Evolutionary conservation across 2,888 invertebrate genomes (phyloP), one percentile per base, ranked within the genome.

Genomic region (Caenorhabditis panamensis): DNA sequence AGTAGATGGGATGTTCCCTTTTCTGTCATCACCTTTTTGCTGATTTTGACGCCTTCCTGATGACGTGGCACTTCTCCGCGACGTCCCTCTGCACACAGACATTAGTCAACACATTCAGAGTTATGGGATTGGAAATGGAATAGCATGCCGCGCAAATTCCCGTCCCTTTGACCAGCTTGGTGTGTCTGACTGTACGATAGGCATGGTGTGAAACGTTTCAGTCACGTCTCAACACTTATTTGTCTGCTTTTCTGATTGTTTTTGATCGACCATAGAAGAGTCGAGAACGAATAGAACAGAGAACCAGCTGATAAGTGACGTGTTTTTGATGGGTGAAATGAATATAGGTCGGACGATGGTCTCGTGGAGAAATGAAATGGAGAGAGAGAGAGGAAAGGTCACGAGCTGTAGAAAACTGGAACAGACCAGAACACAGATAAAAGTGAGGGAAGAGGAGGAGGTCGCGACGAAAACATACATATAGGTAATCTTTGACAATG

Each of bases 31-130:
- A 20, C 20, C 20, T 47, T 28, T 28, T 49, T 9, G 31, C 31
- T n/a, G n/a, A n/a, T n/a, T n/a, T n/a, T n/a, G 41, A 5, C 41
- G 5, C 9, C 13, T 9, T 5, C 13, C 5, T 5, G 41, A 59
- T 59, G 68, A 51, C 51, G 51, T 53, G 59, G 26, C 28, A 68
- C 54, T 28, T 41, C 16, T 67, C 31, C n/a, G n/a, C n/a, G n/a
- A n/a, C n/a, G n/a, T n/a, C n/a, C n/a, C n/a, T n/a, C n/a, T n/a
- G n/a, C n/a, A 68, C 47, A 58, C 36, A 31, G 47, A 22, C 49
- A 37, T 59, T 24, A 69, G 31, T 31, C 18, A 51, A 54, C 71
- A 53, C 62, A 71, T 71, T 71, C 54, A 62, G 44, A 71, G 22
- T 44, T 56, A 63, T 63, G 71, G 54, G 71, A 54, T 9, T 6